Conservation (phyloP, 2,113 vertebrate species). For the Malaclemys terrapin region DNA sequence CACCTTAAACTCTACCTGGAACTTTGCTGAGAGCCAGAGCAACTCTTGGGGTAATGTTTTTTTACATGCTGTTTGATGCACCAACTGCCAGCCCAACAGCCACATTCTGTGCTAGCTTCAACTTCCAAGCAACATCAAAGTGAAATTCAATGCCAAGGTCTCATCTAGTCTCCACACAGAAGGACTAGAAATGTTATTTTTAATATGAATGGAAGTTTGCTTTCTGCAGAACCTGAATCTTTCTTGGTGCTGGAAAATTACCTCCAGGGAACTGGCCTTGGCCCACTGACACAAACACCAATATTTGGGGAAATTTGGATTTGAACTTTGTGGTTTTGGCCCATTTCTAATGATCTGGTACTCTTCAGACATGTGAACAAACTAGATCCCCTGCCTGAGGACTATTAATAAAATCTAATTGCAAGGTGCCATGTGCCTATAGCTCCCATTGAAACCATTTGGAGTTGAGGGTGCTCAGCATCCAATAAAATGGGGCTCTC, state of each 20-base stretch:
- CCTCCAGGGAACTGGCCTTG: neutral
- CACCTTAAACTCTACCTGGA: neutral
- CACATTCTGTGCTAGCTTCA: neutral
- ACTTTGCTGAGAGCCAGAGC: neutral
- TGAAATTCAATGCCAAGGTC: neutral
- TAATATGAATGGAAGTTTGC: neutral
- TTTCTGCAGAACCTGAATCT: neutral
- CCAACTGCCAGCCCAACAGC: accelerated
- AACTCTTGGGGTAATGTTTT: neutral
- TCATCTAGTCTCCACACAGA: neutral
- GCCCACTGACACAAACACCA: neutral
- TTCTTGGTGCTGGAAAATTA: neutral
- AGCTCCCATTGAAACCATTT: neutral
- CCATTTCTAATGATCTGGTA: neutral
- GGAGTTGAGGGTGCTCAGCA: too few relatives aligned
- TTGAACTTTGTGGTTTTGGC: neutral
- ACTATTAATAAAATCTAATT: neutral
- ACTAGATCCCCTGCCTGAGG: neutral
- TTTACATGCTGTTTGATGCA: neutral
- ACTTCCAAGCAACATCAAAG: neutral
- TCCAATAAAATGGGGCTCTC: neutral
- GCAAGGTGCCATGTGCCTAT: neutral
- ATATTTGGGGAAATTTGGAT: neutral
- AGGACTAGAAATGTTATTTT: neutral
- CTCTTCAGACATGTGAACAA: neutral